A percentile compares a stretch with the other conserved stretches of the same genome.
phyloP scores from a whole-genome alignment of 2,113 vertebrate species.

The Porphyrio hochstetteri region DNA sequence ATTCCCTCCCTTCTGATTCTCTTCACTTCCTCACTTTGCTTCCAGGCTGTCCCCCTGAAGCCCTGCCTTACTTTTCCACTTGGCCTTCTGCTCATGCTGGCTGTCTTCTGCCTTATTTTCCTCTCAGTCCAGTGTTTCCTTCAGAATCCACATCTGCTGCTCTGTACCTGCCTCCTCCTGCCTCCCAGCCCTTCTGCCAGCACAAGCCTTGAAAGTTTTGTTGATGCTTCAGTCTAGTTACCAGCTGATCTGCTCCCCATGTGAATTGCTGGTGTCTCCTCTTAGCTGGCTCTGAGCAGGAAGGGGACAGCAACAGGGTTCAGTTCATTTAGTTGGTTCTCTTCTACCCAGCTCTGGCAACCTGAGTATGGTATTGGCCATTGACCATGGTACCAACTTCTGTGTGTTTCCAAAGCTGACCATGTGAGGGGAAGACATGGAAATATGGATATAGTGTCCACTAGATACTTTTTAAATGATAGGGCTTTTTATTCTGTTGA shows the following conservation, averaged over 20 bases:
- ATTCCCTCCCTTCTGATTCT: neutral
- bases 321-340: neutral
- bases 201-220: neutral
- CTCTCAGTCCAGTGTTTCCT: neutral
- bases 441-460: neutral
- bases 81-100: neutral
- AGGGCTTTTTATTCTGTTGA: neutral
- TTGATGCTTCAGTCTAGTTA: neutral
- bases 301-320: neutral
- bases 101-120: neutral
- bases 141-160: neutral
- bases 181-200: conserved; percentile 33
- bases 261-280: neutral
- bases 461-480: neutral
- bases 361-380: neutral
- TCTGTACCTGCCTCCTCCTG: neutral
- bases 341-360: neutral
- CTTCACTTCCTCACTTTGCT: neutral
- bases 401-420: neutral
- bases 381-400: neutral
- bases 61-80: neutral
- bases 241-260: neutral
- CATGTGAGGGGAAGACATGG: neutral
- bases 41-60: neutral
- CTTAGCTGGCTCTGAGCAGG: neutral